A percentile compares a stretch with the other conserved stretches of the same genome.
Conservation (phyloP, 2,888 invertebrate species). For the Sceliomorpha sp. region DNA sequence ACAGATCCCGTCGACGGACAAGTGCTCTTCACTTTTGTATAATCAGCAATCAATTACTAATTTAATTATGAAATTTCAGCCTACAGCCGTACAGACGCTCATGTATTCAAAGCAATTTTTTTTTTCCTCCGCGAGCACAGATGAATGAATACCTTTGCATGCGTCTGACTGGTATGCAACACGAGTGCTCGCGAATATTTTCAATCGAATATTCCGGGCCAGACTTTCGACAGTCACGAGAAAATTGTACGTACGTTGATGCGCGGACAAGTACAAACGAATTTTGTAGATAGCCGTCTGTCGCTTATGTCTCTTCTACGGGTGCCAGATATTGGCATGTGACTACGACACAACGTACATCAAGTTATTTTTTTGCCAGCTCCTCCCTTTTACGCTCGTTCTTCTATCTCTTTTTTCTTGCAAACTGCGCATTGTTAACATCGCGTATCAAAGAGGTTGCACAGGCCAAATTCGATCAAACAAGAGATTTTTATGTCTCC, state of each 20-base stretch:
- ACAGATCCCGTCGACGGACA: background rate
- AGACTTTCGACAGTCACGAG: slow-evolving; percentile 57
- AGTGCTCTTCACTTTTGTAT: background rate
- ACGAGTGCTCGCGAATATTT: slow-evolving; percentile 45
- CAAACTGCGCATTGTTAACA: slow-evolving; percentile 21
- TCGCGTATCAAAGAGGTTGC: slow-evolving; percentile 31
- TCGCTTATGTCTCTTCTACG: slow-evolving; percentile 40
- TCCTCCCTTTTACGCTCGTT: slow-evolving; percentile 16
- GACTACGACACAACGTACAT: slow-evolving; percentile 16
- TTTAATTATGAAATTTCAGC: slow-evolving; percentile 10
- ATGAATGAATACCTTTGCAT: slow-evolving; percentile 30
- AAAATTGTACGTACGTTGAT: slow-evolving; percentile 42
- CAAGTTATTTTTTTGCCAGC: slow-evolving; percentile 13
- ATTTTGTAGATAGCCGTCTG: slow-evolving; percentile 59
- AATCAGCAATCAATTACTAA: slow-evolving; percentile 14
- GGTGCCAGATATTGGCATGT: slow-evolving; percentile 39
- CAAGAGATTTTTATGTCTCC: background rate
- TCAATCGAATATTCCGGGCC: slow-evolving; percentile 54
- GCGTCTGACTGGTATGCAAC: slow-evolving; percentile 43
- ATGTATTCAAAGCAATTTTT: slow-evolving; percentile 29
- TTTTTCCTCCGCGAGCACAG: slow-evolving; percentile 11
- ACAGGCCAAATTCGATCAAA: slow-evolving; percentile 14
- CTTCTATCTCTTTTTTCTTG: slow-evolving; percentile 11
- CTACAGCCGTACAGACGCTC: background rate
- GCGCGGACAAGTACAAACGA: slow-evolving; percentile 58